Conservation (phyloP, 2,888 invertebrate genomes). For the Poecilobothrus nobilitatus region DNA sequence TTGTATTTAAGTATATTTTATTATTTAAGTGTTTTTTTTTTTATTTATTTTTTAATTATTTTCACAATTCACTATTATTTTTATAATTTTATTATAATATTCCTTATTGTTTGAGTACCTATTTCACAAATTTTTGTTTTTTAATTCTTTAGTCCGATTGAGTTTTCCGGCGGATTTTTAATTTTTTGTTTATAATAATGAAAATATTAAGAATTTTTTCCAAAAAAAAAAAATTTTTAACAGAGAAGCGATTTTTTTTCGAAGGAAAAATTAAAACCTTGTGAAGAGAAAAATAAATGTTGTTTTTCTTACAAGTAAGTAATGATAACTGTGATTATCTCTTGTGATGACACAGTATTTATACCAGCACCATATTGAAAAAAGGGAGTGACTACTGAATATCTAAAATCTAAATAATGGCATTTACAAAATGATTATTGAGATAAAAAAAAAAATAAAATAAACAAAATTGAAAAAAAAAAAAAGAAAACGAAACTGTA, state of each 20-base stretch:
- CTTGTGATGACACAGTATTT: background rate
- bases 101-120: background rate
- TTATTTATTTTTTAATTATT: background rate
- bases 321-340: constrained; percentile 6
- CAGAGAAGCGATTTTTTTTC: too few relatives aligned
- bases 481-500: too few relatives aligned
- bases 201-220: background rate
- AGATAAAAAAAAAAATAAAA: background rate
- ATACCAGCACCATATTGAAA: background rate
- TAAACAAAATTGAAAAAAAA: too few relatives aligned
- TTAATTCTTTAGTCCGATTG: background rate
- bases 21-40: background rate
- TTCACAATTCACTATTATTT: background rate
- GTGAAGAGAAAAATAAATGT: too few relatives aligned
- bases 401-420: background rate
- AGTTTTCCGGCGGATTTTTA: background rate
- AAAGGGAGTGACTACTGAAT: background rate
- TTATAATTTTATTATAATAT: background rate
- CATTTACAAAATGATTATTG: background rate
- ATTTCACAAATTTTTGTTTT: background rate
- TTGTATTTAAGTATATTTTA: background rate
- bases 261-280: background rate
- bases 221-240: background rate
- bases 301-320: background rate
- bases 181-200: background rate